Percentiles rank a stretch among this genome's conserved stretches.
Evolutionary conservation across 1,140 invertebrate genomes (phyloP).

Genomic region (Euwallacea similis): DNA sequence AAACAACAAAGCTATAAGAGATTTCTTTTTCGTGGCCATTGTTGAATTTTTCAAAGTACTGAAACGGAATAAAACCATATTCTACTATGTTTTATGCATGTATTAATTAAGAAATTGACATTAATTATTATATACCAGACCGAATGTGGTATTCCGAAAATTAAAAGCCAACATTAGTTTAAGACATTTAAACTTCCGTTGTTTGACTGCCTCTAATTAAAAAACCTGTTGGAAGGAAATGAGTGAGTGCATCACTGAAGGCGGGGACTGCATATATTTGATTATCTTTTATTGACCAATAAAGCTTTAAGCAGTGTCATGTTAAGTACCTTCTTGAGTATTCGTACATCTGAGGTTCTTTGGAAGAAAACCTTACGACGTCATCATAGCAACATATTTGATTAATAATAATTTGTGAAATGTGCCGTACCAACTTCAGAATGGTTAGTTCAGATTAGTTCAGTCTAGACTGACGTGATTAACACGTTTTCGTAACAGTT

Average conservation of each 20-base stretch:
- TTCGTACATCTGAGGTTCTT: neutral
- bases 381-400: too few species aligned
- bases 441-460: too few species aligned
- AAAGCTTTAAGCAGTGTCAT: too few species aligned
- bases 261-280: conserved; percentile 13
- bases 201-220: conserved; percentile 25
- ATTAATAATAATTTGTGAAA: too few species aligned
- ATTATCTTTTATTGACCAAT: conserved; percentile 13
- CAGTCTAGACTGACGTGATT: too few species aligned
- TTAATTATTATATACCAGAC: too few species aligned
- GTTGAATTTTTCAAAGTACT: conserved; percentile 19
- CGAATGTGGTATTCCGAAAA: neutral
- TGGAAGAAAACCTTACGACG: neutral
- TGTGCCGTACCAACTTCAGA: too few species aligned
- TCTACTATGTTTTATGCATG: neutral
- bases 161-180: conserved; percentile 31
- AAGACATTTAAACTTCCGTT: conserved; percentile 30
- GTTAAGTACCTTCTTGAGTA: neutral
- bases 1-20: conserved; percentile 36
- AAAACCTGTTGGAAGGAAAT: conserved; percentile 31
- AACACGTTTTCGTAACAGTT: too few species aligned
- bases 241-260: conserved; percentile 18
- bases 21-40: conserved; percentile 25
- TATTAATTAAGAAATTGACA: neutral
- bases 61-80: neutral